Percentiles rank a stretch among this genome's conserved stretches.
Conservation (phyloP, 2,113 vertebrate genomes). For the Pygoscelis antarcticus region DNA sequence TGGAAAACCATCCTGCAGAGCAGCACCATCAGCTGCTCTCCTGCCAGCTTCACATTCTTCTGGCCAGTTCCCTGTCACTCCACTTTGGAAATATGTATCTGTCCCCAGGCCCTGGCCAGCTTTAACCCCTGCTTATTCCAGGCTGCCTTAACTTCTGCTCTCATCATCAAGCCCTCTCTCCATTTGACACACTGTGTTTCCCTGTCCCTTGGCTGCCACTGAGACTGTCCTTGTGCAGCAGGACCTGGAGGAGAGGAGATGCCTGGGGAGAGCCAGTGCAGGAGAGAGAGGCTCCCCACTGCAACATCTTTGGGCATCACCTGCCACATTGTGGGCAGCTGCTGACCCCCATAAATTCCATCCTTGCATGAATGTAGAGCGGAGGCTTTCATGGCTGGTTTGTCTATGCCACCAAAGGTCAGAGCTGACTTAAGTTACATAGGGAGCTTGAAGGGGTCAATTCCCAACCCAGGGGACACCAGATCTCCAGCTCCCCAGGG, state of each 20-base stretch:
- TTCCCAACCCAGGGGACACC: neutral
- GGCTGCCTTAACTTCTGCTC: neutral
- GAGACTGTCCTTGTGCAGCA: neutral
- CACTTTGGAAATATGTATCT: neutral
- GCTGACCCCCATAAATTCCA: neutral
- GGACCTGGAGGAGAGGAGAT: neutral
- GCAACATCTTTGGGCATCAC: neutral
- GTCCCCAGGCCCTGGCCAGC: neutral
- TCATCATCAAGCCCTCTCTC: neutral
- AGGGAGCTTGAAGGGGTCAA: neutral
- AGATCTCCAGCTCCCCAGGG: neutral
- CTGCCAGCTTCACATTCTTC: neutral
- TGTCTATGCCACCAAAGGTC: neutral
- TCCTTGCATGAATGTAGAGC: neutral
- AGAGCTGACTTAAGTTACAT: neutral
- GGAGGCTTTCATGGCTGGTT: neutral
- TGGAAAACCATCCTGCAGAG: neutral
- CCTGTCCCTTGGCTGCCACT: neutral
- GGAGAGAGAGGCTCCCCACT: neutral
- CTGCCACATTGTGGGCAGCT: neutral
- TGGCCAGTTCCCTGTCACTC: neutral
- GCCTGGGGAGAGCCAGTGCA: neutral
- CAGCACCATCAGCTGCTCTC: neutral
- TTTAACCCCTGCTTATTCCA: neutral
- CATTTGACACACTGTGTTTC: neutral